These are phyloP conservation scores for Phoeniculus purpureus DNA, from an alignment of 2,797 vertebrate species.

Conservation along the genomic window DNA sequence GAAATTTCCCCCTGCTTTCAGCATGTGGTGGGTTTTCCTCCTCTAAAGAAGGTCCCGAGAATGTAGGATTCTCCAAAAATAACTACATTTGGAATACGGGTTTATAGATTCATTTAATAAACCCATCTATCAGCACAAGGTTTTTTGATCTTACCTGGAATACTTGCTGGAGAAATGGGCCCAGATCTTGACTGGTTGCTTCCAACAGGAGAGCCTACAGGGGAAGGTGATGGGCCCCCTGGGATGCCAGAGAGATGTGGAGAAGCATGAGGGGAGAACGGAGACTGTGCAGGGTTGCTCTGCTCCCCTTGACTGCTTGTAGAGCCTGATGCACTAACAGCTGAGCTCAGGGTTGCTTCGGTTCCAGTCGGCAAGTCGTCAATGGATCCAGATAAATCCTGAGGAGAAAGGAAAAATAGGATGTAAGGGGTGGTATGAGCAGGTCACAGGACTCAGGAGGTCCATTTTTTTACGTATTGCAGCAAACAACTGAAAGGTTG, in stretches of 20 bases:
- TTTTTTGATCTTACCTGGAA: conserved; percentile 81
- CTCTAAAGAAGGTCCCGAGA: not conserved
- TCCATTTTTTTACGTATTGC: not conserved
- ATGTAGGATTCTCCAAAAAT: not conserved
- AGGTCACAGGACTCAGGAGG: not conserved
- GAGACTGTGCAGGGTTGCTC: conserved; percentile 91
- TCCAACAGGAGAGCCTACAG: conserved; percentile 91
- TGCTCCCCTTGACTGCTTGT: conserved; percentile 93
- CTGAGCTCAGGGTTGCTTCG: conserved; percentile 89
- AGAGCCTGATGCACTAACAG: conserved; percentile 85
- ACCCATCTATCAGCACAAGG: not conserved
- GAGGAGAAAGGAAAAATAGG: conserved; percentile 25
- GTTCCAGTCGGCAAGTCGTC: conserved; percentile 96
- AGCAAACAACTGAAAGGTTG: not conserved
- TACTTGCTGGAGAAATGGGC: conserved; percentile 91
- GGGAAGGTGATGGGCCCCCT: conserved; percentile 91
- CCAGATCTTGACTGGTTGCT: conserved; percentile 92
- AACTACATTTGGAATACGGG: not conserved
- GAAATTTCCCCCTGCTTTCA: not conserved
- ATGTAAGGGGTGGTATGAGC: not conserved
- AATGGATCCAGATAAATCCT: conserved; percentile 96
- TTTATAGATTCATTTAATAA: not conserved
- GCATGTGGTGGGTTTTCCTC: not conserved
- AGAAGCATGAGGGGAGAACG: conserved; percentile 93
- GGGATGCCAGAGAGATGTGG: conserved; percentile 90